Percentiles rank a stretch among this genome's conserved stretches.
Conservation (phyloP, 2,113 vertebrate genomes). For the Poeciliopsis turrubarensis region DNA sequence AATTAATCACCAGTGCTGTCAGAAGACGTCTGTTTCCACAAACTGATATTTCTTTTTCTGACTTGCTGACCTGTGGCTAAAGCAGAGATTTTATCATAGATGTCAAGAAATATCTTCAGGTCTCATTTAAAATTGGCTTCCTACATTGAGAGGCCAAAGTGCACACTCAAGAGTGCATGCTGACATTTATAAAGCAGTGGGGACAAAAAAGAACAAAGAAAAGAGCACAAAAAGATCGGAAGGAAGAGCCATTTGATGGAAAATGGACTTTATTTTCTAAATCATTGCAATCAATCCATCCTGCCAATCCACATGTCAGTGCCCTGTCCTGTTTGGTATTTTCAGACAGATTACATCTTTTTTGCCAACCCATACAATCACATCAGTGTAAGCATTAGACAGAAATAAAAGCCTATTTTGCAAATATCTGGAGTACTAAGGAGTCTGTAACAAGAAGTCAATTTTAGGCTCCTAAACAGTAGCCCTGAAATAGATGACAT, state of each 20-base stretch:
- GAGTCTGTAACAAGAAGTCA: slow-evolving; percentile 2
- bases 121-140: slow-evolving; percentile 66
- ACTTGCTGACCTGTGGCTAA: slow-evolving; percentile 49
- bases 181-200: slow-evolving; percentile 40
- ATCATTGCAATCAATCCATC: not conserved
- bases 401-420: not conserved
- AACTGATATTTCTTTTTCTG: slow-evolving; percentile 24
- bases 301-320: not conserved
- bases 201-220: not conserved
- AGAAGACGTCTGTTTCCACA: slow-evolving; percentile 10
- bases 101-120: slow-evolving; percentile 35
- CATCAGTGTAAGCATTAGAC: not conserved
- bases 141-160: slow-evolving; percentile 37
- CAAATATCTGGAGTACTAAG: not conserved
- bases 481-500: not conserved
- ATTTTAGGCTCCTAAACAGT: not conserved
- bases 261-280: not conserved
- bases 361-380: not conserved
- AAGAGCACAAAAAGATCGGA: not conserved
- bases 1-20: slow-evolving; percentile 23
- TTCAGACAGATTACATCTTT: not conserved
- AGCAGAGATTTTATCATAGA: slow-evolving; percentile 20
- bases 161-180: slow-evolving; percentile 4
- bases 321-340: not conserved
- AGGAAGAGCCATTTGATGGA: slow-evolving; percentile 7